Evolutionary conservation across 2,113 vertebrate species (phyloP).

Genomic region (Aphyosemion australe): DNA sequence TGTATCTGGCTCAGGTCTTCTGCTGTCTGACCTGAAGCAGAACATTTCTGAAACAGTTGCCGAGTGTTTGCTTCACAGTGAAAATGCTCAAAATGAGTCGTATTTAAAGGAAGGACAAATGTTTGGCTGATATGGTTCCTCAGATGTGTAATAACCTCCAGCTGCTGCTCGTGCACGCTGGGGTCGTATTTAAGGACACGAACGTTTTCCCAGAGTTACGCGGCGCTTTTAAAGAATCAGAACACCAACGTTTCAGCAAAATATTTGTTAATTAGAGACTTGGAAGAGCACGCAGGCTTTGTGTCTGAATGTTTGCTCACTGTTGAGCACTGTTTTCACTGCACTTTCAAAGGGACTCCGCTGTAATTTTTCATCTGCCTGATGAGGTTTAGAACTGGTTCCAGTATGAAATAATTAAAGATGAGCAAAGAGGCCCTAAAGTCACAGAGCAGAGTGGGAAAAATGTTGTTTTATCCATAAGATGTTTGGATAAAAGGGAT

Average conservation of each 20-base stretch:
- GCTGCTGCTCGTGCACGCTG: too few species aligned
- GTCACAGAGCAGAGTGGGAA: slow-evolving; percentile 16
- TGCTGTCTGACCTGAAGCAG: too few species aligned
- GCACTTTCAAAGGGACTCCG: not conserved
- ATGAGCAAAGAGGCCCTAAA: slow-evolving; percentile 10
- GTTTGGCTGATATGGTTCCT: too few species aligned
- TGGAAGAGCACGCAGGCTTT: slow-evolving; percentile 7
- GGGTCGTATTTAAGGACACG: too few species aligned
- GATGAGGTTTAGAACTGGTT: slow-evolving; percentile 16
- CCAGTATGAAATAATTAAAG: slow-evolving; percentile 56
- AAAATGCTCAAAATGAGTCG: too few species aligned
- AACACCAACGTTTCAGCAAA: not conserved
- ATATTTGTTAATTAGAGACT: slow-evolving; percentile 21
- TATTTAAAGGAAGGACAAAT: too few species aligned
- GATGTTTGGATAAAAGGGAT: slow-evolving; percentile 8
- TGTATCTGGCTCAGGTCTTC: too few species aligned
- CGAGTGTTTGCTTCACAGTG: too few species aligned
- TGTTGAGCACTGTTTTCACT: slow-evolving; percentile 27
- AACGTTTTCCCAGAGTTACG: not conserved
- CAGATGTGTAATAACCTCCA: too few species aligned
- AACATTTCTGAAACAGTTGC: too few species aligned
- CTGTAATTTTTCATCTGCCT: slow-evolving; percentile 22
- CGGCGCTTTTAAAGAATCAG: slow-evolving; percentile 12
- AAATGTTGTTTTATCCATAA: slow-evolving; percentile 12
- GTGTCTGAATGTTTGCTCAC: slow-evolving; percentile 1